These are phyloP conservation scores for Poeciliopsis gracilis DNA, from an alignment of 2,797 vertebrate species.

Conservation along the genomic window DNA sequence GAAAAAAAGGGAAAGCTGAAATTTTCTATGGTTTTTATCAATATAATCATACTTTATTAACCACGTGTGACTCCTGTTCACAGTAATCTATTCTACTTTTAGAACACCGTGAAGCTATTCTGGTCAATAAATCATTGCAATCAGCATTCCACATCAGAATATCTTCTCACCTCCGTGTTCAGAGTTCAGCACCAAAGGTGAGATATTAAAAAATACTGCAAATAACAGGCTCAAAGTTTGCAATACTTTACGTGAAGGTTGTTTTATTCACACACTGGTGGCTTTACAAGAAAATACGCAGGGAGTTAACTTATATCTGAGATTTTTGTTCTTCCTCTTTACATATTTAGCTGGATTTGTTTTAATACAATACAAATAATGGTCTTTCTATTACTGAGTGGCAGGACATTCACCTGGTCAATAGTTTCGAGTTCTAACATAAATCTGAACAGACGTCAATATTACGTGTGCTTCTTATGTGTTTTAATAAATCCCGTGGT, in stretches of 20 bases:
- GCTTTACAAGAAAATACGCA: neutral
- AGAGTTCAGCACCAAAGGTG: slow-evolving; percentile 28
- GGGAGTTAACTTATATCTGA: neutral
- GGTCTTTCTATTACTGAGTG: neutral
- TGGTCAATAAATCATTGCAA: slow-evolving; percentile 4
- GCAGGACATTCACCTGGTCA: neutral
- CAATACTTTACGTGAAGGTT: neutral
- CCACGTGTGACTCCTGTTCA: slow-evolving; percentile 5
- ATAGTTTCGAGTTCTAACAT: neutral
- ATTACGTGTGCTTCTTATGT: neutral
- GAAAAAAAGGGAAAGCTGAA: neutral
- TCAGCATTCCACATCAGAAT: neutral
- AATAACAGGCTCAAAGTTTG: neutral
- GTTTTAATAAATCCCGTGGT: neutral
- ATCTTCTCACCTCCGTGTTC: slow-evolving; percentile 18
- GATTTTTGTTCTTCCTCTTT: neutral
- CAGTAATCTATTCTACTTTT: slow-evolving; percentile 6
- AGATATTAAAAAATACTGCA: slow-evolving; percentile 10
- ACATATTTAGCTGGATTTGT: slow-evolving; percentile 1
- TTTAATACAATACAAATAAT: slow-evolving; percentile 17
- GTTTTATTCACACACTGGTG: neutral
- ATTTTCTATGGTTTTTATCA: neutral
- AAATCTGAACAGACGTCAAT: neutral
- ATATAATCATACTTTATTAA: neutral
- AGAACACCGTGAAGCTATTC: neutral